Base-by-base conservation (phyloP, 2,888 invertebrate genomes). In the Lumbricus terrestris region DNA sequence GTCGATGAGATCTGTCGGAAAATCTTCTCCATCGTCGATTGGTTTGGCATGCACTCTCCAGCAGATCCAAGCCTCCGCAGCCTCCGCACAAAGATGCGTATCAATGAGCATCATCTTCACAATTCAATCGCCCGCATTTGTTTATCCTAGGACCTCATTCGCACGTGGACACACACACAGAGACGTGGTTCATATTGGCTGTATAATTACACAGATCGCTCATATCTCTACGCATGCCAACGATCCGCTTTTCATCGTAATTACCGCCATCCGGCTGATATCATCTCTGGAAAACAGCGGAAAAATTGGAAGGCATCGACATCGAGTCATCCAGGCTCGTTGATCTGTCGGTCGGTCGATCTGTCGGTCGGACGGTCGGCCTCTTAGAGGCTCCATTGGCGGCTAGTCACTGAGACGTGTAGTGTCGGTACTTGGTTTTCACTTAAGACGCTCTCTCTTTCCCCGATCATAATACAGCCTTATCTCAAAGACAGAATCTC, bases 401-500 rank as follows among this genome's bases (percentile, higher is more conserved):
- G 69, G 69, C 69, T 29, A 69, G 69, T 69, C 69, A 69, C 69
- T 69, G 69, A 69, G 69, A 69, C n/a, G 13, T 11, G 8, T 69
- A 69, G 29, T 85, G 85, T 8, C 85, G 85, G 85, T 35, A 85
- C 85, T 85, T 85, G 35, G 85, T 85, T 85, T 85, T 85, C 85
- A 85, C 85, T 85, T 85, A 85, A 37, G 85, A 85, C 35, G 35
- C 34, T 34, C 85, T 33, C 29, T 85, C n/a, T n/a, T n/a, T 85
- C 35, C 34, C 35, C 85, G 85, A 35, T 34, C 85, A 85, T 85
- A 85, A 85, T 85, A 85, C 37, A 35, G 34, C 6, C 85, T 85
- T 85, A 85, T 85, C 85, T 85, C 85, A 37, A 85, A 85, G 85
- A 35, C 85, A 85, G 85, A 85, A 85, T 85, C 85, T 37, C 37